Evolutionary conservation across 2,113 vertebrate species (phyloP), one percentile per base, ranked within the genome.

Genomic region (Oryzias curvinotus): DNA sequence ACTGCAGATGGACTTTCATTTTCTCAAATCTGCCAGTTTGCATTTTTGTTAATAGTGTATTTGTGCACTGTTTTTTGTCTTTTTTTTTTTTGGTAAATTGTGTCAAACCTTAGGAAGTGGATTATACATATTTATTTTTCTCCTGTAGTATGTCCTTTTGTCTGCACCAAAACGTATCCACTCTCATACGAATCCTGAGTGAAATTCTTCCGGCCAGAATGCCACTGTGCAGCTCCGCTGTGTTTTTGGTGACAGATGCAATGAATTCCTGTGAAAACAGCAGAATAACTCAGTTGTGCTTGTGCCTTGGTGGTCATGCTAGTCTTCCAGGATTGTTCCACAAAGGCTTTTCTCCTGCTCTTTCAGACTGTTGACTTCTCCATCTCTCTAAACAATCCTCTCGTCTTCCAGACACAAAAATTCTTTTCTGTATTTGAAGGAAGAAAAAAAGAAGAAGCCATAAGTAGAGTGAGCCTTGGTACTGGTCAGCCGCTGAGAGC

Each of bases 321-420:
- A 83, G 87, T 91, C 88, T 90, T 91, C 88, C 85, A 87, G 71
- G 84, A 65, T 52, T 64, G 62, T 73, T 50, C 70, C 76, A 60
- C 16, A 57, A 73, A 60, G 71, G 52, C 57, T 65, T 41, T 3
- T 28, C 41, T 66, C 67, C 53, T 59, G 6, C 57, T 53, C 18
- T 53, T 54, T 43, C 57, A 43, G 69, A 82, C 77, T 70, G 57
- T 52, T 48, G 43, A 60, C 62, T 48, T 72, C 57, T 65, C 57
- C 71, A 18, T 56, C 59, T 77, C 48, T 77, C 55, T 64, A 59
- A 59, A 60, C 42, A 61, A 83, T 85, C 66, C 56, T 72, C 25
- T 64, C 45, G 89, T 92, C 90, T 92, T 92, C 90, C 87, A 23
- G 79, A 77, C 75, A 47, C 59, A 76, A 26, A 45, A 23, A 75